phyloP scores from a whole-genome alignment of 2,888 invertebrate species.

The Drosophila rellima region DNA sequence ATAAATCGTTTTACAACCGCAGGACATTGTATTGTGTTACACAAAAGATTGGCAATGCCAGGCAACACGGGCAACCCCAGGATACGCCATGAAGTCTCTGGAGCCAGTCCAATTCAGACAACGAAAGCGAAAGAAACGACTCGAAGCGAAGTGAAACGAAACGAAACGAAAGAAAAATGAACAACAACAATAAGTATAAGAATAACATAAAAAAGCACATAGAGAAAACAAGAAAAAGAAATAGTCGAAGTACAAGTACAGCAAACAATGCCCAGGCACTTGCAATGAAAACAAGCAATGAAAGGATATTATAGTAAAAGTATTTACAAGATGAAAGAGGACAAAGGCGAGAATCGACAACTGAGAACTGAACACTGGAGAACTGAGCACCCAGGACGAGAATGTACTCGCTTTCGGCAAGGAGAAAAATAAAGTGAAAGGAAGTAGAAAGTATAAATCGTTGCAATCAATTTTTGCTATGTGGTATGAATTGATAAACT shows the following conservation, averaged over 20 bases:
- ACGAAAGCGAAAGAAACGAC: constrained; percentile 69
- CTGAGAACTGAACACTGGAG: constrained; percentile 11
- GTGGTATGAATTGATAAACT: constrained; percentile 80
- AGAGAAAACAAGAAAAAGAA: constrained; percentile 17
- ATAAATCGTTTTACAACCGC: constrained; percentile 83
- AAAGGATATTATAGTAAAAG: constrained; percentile 80
- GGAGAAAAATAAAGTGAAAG: constrained; percentile 77
- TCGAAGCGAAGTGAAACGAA: constrained; percentile 70
- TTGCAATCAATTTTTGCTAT: constrained; percentile 82
- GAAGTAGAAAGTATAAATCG: constrained; percentile 83
- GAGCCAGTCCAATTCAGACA: constrained; percentile 51
- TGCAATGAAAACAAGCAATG: constrained; percentile 78
- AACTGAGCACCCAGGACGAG: constrained; percentile 26
- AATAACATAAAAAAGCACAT: constrained; percentile 14
- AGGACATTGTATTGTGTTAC: constrained; percentile 82
- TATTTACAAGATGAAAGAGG: constrained; percentile 74
- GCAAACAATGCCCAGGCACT: constrained; percentile 73
- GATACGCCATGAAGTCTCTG: constrained; percentile 40
- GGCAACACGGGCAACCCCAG: constrained; percentile 26
- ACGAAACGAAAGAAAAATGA: constrained; percentile 37
- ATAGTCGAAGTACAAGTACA: constrained; percentile 33
- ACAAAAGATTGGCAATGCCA: constrained; percentile 75
- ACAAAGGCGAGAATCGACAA: constrained; percentile 49
- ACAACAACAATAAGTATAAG: constrained; percentile 19
- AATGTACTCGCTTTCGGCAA: constrained; percentile 46